Evolutionary conservation across 2,113 vertebrate genomes (phyloP).

Genomic region (Ceyx melanurus): DNA sequence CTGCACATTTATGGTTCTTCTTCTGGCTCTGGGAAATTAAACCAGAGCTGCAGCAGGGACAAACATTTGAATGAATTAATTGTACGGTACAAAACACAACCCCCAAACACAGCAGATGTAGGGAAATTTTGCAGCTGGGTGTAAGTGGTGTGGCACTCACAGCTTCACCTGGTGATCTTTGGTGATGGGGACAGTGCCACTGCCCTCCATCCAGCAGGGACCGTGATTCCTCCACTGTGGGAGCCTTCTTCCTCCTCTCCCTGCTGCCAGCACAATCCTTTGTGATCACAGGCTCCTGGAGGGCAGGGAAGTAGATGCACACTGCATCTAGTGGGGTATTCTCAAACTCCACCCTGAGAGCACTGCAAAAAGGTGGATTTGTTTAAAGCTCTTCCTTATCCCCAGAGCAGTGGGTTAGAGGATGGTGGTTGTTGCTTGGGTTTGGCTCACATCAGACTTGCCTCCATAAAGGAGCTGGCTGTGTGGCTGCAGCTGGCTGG

Average conservation of each 20-base stretch:
- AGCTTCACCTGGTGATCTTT: not conserved
- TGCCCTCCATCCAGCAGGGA: not conserved
- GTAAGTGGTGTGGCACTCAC: not conserved
- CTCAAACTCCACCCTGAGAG: not conserved
- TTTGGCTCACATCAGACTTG: not conserved
- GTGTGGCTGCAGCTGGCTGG: conserved; percentile 41
- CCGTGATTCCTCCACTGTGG: not conserved
- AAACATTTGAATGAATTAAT: not conserved
- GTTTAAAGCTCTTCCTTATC: not conserved
- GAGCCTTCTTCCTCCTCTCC: not conserved
- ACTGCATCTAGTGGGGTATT: no score
- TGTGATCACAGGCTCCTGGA: not conserved
- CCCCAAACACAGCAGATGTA: not conserved
- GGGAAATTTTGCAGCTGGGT: not conserved
- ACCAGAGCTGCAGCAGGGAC: not conserved
- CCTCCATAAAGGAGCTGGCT: not conserved
- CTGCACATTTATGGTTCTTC: not conserved
- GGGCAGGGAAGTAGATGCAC: no score
- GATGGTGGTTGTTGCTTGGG: not conserved
- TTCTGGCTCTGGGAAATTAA: not conserved
- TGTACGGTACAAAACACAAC: not conserved
- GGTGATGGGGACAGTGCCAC: not conserved
- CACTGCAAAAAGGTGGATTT: not conserved
- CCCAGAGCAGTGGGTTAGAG: not conserved
- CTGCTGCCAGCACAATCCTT: not conserved